Base-by-base conservation (phyloP, 2,797 vertebrate species). In the Poecilia wingei region DNA sequence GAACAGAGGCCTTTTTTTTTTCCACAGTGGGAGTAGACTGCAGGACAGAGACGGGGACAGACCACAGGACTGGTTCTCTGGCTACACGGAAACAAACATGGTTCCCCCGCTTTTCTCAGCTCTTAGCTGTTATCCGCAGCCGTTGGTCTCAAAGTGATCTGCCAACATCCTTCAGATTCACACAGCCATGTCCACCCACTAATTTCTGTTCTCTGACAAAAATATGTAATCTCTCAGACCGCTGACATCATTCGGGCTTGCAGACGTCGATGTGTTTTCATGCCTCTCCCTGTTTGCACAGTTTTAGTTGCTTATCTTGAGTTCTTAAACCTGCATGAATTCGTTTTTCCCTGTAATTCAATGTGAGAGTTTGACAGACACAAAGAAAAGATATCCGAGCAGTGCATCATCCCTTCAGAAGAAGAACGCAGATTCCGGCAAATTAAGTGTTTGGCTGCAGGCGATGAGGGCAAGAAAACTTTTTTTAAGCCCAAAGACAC, bases 401-500 rank as follows among this genome's bases (percentile, higher is more conserved):
- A 79, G 90, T 85, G 91, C 87, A 86, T 86, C 88, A 89, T 88
- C 76, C 71, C 83, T 86, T 90, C 75, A 90, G 82, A 92, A 88
- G 78, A 81, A 73, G 85, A 92, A 89, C 75, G 8, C 77, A 72
- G 82, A 74, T 87, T 89, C 91, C 93, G 85, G 91, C 92, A 85
- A 92, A 84, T 88, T 88, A 79, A 91, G 89, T 86, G 86, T 93
- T 88, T 86, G 68, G 88, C 92, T 49, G 33, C 81, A 72, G 92
- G 94, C 91, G 0, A 79, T 59, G 13, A 82, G 87, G 82, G 84
- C 89, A 91, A 89, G 78, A 51, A 91, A 91, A 92, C 82, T 76
- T 90, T 91, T 88, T 84, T 90, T 90, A 93, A 85, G 85, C 86
- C 86, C 83, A 91, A 91, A 92, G 87, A 94, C 83, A 85, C 74